phyloP scores from a whole-genome alignment of 2,797 vertebrate genomes.

The Selene dorsalis region DNA sequence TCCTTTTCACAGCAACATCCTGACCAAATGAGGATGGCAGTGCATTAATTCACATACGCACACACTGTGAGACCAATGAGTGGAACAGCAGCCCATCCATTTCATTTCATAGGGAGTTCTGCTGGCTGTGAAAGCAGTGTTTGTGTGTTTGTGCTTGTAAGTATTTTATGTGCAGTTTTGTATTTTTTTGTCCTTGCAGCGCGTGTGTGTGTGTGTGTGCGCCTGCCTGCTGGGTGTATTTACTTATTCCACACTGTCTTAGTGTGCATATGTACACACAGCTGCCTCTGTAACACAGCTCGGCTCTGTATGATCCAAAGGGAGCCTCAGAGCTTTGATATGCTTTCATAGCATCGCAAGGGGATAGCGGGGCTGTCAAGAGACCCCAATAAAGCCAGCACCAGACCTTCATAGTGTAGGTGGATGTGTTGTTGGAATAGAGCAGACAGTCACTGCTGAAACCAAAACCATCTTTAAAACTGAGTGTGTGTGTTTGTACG shows the following conservation, averaged over 20 bases:
- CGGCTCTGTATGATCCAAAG: constrained; percentile 57
- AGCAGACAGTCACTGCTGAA: constrained; percentile 15
- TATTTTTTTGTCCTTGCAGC: constrained; percentile 48
- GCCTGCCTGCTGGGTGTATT: constrained; percentile 69
- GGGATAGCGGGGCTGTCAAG: constrained; percentile 45
- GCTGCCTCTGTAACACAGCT: constrained; percentile 62
- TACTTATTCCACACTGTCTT: constrained; percentile 67
- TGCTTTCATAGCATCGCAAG: constrained; percentile 49
- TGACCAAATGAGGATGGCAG: constrained; percentile 1
- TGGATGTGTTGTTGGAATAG: constrained; percentile 51
- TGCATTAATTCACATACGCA: constrained; percentile 26
- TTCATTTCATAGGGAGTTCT: constrained; percentile 69
- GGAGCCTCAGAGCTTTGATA: constrained; percentile 61
- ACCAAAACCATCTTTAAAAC: constrained; percentile 5
- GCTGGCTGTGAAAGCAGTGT: constrained; percentile 48
- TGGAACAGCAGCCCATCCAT: constrained; percentile 69
- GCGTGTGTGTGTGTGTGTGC: constrained; percentile 38
- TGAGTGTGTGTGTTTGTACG: not conserved
- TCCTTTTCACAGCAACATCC: constrained; percentile 16
- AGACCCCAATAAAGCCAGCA: constrained; percentile 51
- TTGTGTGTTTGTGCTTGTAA: constrained; percentile 44
- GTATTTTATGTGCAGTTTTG: constrained; percentile 51
- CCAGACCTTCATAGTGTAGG: constrained; percentile 37
- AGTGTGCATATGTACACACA: constrained; percentile 71
- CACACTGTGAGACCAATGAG: constrained; percentile 48